Base-by-base conservation (phyloP, 2,888 invertebrate species). In the Nymphalis c-album region DNA sequence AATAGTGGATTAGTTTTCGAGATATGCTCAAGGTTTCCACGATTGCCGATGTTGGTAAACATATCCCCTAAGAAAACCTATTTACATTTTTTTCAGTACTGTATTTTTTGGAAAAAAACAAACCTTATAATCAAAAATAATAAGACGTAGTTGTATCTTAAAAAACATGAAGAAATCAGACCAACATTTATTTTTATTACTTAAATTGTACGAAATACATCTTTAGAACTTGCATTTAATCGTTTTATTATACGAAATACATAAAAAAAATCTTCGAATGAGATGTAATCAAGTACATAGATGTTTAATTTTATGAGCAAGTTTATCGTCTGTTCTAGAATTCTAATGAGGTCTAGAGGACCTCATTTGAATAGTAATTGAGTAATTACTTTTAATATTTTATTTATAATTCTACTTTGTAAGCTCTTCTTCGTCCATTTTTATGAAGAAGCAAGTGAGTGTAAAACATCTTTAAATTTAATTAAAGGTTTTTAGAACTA, bases 311-410 rank as follows among this genome's bases (percentile, higher is more conserved):
- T 59, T n/a, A 59, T 22, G 45, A 6, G 20, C 46, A 46, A 59
- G 20, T 31, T 50, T 31, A 31, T 50, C 20, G 31, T 48, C n/a
- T 53, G 16, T 13, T 40, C 45, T 26, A 20, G 53, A 45, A 31
- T 31, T 31, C 26, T 31, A 31, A 31, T 31, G 26, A 45, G 45
- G 45, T 26, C 26, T 53, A 53, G 46, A 50, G 45, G 26, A 53
- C 45, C 55, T 35, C 35, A 65, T 65, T 65, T 40, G 53, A 65
- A 60, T 65, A 22, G 53, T 65, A 65, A 60, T 65, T 65, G 58
- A 65, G 51, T 48, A 65, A 65, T 65, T 59, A 60, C 45, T 2
- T 45, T 46, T 63, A 55, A 55, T 47, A 20, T 63, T 26, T 51
- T 31, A 47, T 22, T 46, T 4, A 18, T 20, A 63, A 45, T 55